Conservation (phyloP, 2,797 vertebrate genomes). For the Lacerta bilineata region DNA sequence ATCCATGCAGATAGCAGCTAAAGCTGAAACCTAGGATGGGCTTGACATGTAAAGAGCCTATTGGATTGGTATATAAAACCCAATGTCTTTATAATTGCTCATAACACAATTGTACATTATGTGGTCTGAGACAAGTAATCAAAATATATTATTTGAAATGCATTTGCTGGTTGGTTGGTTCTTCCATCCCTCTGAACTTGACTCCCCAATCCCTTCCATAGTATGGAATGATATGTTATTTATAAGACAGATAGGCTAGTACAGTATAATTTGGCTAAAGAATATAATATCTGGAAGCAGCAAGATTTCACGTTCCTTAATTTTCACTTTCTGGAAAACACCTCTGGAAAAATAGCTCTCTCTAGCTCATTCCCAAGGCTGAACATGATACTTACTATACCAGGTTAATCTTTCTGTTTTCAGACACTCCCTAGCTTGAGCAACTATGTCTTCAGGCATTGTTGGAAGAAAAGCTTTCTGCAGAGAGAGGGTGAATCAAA, state of each 20-base stretch:
- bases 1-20: too few species aligned
- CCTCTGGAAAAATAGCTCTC: not conserved
- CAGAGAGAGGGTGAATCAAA: slow-evolving; percentile 18
- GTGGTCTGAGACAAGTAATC: too few species aligned
- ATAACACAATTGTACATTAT: too few species aligned
- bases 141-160: too few species aligned
- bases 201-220: not conserved
- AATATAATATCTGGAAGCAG: not conserved
- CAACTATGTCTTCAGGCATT: slow-evolving; percentile 92
- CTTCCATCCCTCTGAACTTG: too few species aligned
- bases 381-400: slow-evolving; percentile 90
- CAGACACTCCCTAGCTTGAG: slow-evolving; percentile 76
- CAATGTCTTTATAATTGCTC: too few species aligned
- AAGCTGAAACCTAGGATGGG: too few species aligned
- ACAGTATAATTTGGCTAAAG: not conserved
- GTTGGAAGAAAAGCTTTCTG: slow-evolving; percentile 92
- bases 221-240: not conserved
- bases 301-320: not conserved
- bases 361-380: not conserved
- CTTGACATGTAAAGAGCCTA: too few species aligned
- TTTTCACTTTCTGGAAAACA: not conserved
- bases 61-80: too few species aligned
- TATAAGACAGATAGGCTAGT: too few species aligned
- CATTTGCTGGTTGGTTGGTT: too few species aligned
- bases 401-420: slow-evolving; percentile 73